Evolutionary conservation across 1,140 invertebrate species (phyloP), one percentile per base, ranked within the genome.

Genomic region (Drosophila tsacasi): DNA sequence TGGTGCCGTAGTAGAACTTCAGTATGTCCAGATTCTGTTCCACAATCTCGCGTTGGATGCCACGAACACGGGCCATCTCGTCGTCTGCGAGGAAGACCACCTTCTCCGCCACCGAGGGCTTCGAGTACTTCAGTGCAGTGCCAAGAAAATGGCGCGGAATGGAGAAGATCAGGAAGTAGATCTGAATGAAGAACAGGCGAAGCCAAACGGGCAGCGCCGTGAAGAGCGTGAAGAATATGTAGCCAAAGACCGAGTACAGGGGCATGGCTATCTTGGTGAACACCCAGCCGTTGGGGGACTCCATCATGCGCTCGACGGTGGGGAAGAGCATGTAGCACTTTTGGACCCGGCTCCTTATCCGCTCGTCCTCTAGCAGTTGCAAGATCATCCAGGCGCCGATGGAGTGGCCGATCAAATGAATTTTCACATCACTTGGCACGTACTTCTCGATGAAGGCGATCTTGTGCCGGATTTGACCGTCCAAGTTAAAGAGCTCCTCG

Each of bases 341-440:
- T 9, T 90, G 84, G 37, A 96, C 83, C 76, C 92, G 93, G 13
- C 92, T 68, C 17, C 92, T 93, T 35, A 96, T 93, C 23, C 92
- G 76, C 30, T 93, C 76, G 50, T 95, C 86, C 76, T 96, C 95
- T 6, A 98, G 79, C 21, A 97, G 82, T 77, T 98, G 95, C n/a
- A 97, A 87, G 66, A 95, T 94, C 72, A 98, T 96, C 94, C 97
- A 97, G 71, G 95, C 94, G 2, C 97, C 97, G 82, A 98, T 96
- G 0, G 97, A 98, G 94, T 98, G 97, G 2, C 96, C 97, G 75
- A 98, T 94, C 1, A 98, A 80, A 92, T 97, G 95, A 5, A 98
- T 85, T 80, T 94, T 95, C 0, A 95, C 94, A 92, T 96, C 93
- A 40, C 93, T 76, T 7, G 97, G 96, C 60, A 97, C 93, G 83